Evolutionary conservation across 2,113 vertebrate species (phyloP), one percentile per base, ranked within the genome.

Genomic region (Castor canadensis): DNA sequence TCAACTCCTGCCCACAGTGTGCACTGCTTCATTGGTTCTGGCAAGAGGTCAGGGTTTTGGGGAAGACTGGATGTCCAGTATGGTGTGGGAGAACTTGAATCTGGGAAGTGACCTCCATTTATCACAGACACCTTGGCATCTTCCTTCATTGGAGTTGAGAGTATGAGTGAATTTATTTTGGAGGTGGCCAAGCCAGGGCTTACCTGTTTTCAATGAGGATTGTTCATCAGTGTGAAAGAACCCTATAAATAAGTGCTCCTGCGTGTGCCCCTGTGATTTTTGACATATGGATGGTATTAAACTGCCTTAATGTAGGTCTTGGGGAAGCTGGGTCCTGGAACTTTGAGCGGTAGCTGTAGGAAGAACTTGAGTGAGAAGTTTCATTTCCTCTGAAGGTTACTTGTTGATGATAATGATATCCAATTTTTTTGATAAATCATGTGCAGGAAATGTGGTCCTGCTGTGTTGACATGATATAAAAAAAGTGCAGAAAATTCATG

Each of bases 161-260:
- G 3, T 93, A 7, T 30, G 28, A 20, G 12, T 80, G 20, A 22
- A 80, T 87, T 82, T 77, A 54, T 94, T 96, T 80, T 73, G 10
- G 38, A 80, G 30, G 49, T 93, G 19, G n/a, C 24, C 38, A 52
- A 58, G 67, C 26, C 9, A 81, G 45, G 43, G 8, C 24, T 80
- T 90, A 62, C 26, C 4, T n/a, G 93, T 79, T 49, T 97, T 87
- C 93, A 54, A 87, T 77, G 76, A 94, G 11, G 35, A 75, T 88
- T 85, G 96, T 92, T 87, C 20, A 38, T 77, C 45, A 28, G 20
- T 1, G 0, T 54, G 24, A 75, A 80, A 43, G 76, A 79, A 72
- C 45, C 32, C 9, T 86, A 0, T 13, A 72, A n/a, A 1, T 69
- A 47, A 77, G 13, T 64, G 4, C 26, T 17, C 0, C 0, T 49